Conservation (phyloP, 2,797 vertebrate genomes). For the Okamejei kenojei region DNA sequence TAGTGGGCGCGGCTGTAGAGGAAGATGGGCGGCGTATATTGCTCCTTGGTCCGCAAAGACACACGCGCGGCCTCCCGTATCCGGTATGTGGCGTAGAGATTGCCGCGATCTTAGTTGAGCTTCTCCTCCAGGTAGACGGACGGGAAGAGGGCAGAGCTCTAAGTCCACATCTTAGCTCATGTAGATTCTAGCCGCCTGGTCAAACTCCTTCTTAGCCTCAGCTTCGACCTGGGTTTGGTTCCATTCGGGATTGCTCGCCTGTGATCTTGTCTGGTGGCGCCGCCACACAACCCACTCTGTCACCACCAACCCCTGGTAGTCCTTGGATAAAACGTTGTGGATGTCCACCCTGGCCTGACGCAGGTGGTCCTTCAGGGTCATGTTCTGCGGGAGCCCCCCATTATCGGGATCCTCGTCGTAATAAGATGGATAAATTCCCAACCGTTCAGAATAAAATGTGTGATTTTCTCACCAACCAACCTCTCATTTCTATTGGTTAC, state of each 20-base stretch:
- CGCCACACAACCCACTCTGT: conserved; percentile 38
- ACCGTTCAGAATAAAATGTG: conserved; percentile 44
- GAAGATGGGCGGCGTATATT: neutral
- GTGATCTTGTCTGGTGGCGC: neutral
- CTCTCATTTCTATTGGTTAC: conserved; percentile 41
- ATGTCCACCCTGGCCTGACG: neutral
- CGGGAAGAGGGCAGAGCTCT: neutral
- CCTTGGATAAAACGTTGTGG: neutral
- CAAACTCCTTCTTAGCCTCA: neutral
- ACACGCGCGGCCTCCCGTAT: neutral
- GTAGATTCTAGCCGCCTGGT: neutral
- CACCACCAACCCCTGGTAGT: neutral
- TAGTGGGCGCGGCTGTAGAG: neutral
- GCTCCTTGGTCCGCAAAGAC: neutral
- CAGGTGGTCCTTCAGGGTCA: neutral
- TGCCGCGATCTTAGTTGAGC: neutral
- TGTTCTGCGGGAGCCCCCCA: conserved; percentile 24
- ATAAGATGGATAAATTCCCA: conserved; percentile 44
- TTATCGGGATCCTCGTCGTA: neutral
- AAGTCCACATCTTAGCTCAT: neutral
- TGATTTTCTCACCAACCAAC: conserved; percentile 43
- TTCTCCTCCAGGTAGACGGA: conserved; percentile 21
- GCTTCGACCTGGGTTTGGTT: neutral
- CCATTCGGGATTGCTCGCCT: neutral
- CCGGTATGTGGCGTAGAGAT: neutral